These are phyloP conservation scores for Saiga tatarica DNA, from an alignment of 2,113 vertebrate genomes.

Conservation along the genomic window DNA sequence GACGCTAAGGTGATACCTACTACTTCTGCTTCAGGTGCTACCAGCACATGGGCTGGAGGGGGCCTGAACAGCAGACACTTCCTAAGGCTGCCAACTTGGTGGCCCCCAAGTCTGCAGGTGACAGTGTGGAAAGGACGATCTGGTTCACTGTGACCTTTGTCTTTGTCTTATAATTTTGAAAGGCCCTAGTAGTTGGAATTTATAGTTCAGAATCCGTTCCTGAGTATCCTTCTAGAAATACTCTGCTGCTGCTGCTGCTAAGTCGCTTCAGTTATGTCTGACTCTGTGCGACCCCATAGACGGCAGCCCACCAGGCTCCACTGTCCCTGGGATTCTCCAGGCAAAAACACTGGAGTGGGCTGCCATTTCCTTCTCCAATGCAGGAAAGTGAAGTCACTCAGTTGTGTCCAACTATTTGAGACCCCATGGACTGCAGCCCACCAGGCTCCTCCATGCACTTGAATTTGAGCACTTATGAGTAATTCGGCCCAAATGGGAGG, in stretches of 20 bases:
- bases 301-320: too few species aligned
- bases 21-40: not conserved
- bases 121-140: not conserved
- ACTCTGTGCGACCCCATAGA: too few species aligned
- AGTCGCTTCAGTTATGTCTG: fast-evolving
- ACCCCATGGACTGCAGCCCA: too few species aligned
- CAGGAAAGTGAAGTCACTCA: too few species aligned
- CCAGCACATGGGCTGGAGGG: not conserved
- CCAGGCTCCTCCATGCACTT: not conserved
- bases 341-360: too few species aligned
- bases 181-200: not conserved
- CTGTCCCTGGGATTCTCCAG: too few species aligned
- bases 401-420: fast-evolving
- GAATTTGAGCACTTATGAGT: not conserved
- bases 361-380: too few species aligned
- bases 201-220: not conserved
- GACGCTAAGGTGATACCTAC: not conserved
- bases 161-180: not conserved
- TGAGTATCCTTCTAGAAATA: not conserved
- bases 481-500: not conserved
- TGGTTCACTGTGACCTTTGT: not conserved
- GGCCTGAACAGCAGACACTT: not conserved
- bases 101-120: not conserved
- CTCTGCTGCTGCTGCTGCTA: not conserved
- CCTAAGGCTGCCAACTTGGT: not conserved